Evolutionary conservation across 1,140 invertebrate genomes (phyloP), one percentile per base, ranked within the genome.

Genomic region (Caenorhabditis briggsae): DNA sequence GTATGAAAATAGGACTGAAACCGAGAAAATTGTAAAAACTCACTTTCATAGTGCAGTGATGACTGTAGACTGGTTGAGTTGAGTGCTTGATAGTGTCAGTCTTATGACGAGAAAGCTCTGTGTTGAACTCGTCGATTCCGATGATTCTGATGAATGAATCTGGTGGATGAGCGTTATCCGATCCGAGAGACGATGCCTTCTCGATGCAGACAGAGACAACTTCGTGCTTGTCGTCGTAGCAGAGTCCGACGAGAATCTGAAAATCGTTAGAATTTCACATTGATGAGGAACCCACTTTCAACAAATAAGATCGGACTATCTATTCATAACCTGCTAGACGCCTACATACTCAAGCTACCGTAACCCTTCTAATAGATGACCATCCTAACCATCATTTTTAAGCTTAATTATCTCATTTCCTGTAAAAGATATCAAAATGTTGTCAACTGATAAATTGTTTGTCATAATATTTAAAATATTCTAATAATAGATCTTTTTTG

Each of bases 161-260:
- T 85, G 84, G 84, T 3, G 84, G 84, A 50, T 85, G 61, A 33
- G 46, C 33, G n/a, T 74, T 85, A 43, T 85, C 84, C 33, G 70
- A 78, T 50, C 84, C 84, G 18, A 85, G 61, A 23, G 61, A 65
- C 1, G 84, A 85, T 33, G 61, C 84, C 16, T 85, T 85, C 18
- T 85, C 84, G 18, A 85, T 78, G 20, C 48, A 53, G n/a, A 85
- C 55, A 6, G 84, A 70, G 5, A 85, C 64, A 33, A 46, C 46
- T 55, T 85, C 65, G 12, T 85, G 84, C 11, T 85, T 65, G 23
- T 85, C 61, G 16, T 85, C 84, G 50, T 85, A 85, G 50, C 61
- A 70, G 25, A 85, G 65, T 20, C 61, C 61, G 12, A 85, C 46
- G 9, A 74, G 84, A 33, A 85, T 53, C 84, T 85, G 50, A 50